Base-by-base conservation (phyloP, 2,797 vertebrate genomes). In the Chelon auratus region DNA sequence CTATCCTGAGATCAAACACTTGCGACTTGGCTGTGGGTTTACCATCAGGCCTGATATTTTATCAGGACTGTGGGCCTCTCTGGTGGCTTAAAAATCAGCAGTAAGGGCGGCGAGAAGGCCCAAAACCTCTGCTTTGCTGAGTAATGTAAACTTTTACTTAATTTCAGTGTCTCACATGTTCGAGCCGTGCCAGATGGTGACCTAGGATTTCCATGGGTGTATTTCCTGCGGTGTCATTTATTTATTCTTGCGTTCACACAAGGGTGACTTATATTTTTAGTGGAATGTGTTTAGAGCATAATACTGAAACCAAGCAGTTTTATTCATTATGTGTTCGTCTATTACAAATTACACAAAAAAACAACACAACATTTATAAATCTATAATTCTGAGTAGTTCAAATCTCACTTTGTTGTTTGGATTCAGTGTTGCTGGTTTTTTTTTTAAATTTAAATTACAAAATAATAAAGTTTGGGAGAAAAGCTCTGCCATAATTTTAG, bases 1-100 rank as follows among this genome's bases (percentile, higher is more conserved):
- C 72, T 74, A 72, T 72, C 74, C 81, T 18, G 78, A 75, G 88
- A 93, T 92, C 90, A 93, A 90, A 92, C 82, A 53, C 69, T 84
- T 79, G 30, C 14, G 42, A 78, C 78, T 77, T 60, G 74, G 70
- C 68, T 77, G 77, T 83, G 82, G 68, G 60, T 86, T 87, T 75
- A 75, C 65, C 73, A 83, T 85, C 77, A 70, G 64, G 54, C 75
- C 80, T 77, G 73, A 77, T 79, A 75, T 75, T 87, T 90, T 87
- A 91, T 91, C 89, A 85, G 75, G 67, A 20, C 54, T 70, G 68
- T 71, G 81, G 73, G 85, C 67, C 76, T 82, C 69, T 59, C 76
- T 54, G 48, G 20, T 54, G 59, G 62, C 77, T 84, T 77, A 64
- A 64, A 68, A 63, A 81, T 57, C 14, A 51, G 24, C 33, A 79